phyloP scores from a whole-genome alignment of 2,888 invertebrate genomes.

The Elegia similella region DNA sequence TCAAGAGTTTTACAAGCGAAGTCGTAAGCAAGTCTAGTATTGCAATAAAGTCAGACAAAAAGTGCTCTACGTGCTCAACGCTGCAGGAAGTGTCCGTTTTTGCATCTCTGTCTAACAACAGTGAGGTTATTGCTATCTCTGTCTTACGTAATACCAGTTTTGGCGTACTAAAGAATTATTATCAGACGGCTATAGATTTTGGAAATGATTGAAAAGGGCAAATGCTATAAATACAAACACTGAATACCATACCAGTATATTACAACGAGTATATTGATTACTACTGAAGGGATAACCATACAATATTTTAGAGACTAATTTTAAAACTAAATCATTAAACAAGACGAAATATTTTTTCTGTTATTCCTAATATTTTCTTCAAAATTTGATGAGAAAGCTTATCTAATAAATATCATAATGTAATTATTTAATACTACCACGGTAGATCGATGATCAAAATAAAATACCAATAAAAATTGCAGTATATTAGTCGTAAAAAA shows the following conservation, averaged over 20 bases:
- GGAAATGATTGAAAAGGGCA: constrained; percentile 4
- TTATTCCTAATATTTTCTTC: too few relatives aligned
- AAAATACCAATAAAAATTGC: neutral
- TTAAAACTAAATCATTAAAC: too few relatives aligned
- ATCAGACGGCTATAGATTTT: constrained; percentile 28
- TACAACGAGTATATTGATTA: too few relatives aligned
- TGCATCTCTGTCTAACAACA: constrained; percentile 28
- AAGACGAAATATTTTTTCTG: too few relatives aligned
- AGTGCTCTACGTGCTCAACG: constrained; percentile 40
- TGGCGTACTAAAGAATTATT: constrained; percentile 48
- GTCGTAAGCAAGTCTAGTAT: constrained; percentile 28
- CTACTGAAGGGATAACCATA: too few relatives aligned
- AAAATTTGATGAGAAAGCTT: too few relatives aligned
- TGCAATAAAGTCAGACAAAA: constrained; percentile 40
- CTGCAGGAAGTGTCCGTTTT: constrained; percentile 41
- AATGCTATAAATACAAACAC: neutral
- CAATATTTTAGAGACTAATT: too few relatives aligned
- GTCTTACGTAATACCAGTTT: constrained; percentile 56
- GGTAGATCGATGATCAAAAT: too few relatives aligned
- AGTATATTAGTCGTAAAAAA: too few relatives aligned
- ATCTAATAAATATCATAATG: too few relatives aligned
- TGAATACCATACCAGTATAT: too few relatives aligned
- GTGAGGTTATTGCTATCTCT: constrained; percentile 28
- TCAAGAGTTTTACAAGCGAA: neutral
- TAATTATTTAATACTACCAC: too few relatives aligned